phyloP scores from a whole-genome alignment of 2,888 invertebrate genomes.

The Podabrus alpinus region DNA sequence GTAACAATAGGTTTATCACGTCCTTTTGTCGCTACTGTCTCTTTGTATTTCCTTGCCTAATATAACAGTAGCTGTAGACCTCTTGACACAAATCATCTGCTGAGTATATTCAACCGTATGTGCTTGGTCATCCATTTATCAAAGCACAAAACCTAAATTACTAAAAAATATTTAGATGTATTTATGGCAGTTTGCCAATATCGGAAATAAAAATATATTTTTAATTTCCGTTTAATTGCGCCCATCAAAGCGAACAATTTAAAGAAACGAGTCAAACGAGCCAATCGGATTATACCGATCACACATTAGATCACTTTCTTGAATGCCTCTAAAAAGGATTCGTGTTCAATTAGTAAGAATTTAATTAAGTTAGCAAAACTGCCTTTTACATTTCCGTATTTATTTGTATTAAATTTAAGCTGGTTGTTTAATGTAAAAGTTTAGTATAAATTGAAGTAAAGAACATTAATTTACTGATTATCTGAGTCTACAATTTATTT shows the following conservation, averaged over 20 bases:
- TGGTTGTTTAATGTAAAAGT: not conserved
- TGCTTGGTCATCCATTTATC: conserved; percentile 23
- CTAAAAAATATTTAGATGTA: not conserved
- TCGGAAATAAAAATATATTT: conserved; percentile 7
- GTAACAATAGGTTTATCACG: conserved; percentile 54
- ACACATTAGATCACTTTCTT: not conserved
- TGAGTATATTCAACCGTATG: conserved; percentile 26
- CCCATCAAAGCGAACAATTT: not conserved
- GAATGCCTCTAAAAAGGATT: not conserved
- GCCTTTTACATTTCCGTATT: not conserved
- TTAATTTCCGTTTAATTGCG: conserved; percentile 13
- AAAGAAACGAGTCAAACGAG: not conserved
- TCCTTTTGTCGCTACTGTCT: conserved; percentile 49
- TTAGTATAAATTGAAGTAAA: not conserved
- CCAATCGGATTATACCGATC: not conserved
- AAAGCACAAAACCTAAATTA: conserved; percentile 15
- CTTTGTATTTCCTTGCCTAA: conserved; percentile 44
- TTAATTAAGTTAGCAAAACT: not conserved
- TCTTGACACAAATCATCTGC: conserved; percentile 45
- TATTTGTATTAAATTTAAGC: not conserved
- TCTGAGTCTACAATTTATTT: not conserved
- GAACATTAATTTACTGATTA: not conserved
- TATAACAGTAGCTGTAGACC: conserved; percentile 46
- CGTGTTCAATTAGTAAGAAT: not conserved
- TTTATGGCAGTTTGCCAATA: not conserved